Evolutionary conservation across 2,113 vertebrate species (phyloP).

Genomic region (Cyanocitta stelleri): DNA sequence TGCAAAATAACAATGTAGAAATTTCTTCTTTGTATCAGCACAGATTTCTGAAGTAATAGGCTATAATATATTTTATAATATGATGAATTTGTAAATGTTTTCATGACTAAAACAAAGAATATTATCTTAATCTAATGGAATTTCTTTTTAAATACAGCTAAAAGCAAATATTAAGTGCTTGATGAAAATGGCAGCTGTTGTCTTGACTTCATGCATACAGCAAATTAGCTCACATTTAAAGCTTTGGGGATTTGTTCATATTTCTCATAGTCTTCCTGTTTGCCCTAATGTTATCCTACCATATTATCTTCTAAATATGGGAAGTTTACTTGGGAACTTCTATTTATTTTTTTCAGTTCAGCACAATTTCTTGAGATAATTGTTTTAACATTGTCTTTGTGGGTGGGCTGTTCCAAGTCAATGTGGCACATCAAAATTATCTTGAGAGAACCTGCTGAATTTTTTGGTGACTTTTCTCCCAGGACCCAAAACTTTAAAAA

Average conservation of each 20-base stretch:
- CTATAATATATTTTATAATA: not conserved
- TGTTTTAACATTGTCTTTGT: slow-evolving; percentile 5
- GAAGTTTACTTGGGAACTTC: not conserved
- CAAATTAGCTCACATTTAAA: not conserved
- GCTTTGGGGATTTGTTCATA: not conserved
- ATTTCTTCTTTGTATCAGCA: not conserved
- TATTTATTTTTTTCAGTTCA: not conserved
- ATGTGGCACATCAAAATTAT: not conserved
- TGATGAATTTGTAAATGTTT: not conserved
- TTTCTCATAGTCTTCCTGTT: not conserved
- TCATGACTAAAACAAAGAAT: not conserved
- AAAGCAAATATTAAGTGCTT: not conserved
- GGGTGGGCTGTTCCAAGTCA: not conserved
- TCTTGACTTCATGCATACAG: not conserved
- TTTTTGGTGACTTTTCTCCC: not conserved
- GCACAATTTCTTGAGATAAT: not conserved
- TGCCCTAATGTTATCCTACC: not conserved
- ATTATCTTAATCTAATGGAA: not conserved
- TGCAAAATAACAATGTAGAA: not conserved
- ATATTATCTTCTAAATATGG: not conserved
- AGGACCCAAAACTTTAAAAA: not conserved
- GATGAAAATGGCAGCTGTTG: not conserved
- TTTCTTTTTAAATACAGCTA: not conserved
- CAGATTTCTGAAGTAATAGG: not conserved
- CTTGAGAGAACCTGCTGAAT: not conserved